These are phyloP conservation scores for Nymphicus hollandicus DNA, from an alignment of 2,113 vertebrate species.

Conservation along the genomic window DNA sequence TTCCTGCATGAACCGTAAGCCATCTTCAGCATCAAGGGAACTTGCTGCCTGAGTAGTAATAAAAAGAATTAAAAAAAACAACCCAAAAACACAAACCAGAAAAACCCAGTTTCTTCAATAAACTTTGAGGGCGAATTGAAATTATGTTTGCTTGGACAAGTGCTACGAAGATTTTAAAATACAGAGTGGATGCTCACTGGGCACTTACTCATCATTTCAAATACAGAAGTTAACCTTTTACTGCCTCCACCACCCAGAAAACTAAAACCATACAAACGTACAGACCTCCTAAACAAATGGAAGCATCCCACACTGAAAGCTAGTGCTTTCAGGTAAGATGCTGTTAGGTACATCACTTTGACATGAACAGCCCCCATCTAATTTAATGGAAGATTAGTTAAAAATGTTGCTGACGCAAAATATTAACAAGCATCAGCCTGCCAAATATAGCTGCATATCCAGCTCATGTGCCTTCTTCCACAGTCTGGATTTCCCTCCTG, in stretches of 20 bases:
- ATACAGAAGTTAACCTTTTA: not conserved
- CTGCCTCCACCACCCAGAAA: not conserved
- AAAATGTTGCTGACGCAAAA: not conserved
- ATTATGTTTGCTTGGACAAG: not conserved
- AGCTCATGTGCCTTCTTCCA: not conserved
- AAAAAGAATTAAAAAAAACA: not conserved
- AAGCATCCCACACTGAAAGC: not conserved
- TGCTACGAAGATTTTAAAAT: not conserved
- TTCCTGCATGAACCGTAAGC: slow-evolving; percentile 98
- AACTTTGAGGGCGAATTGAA: not conserved
- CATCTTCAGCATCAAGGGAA: slow-evolving; percentile 93
- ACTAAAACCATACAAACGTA: not conserved
- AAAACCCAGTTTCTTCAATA: not conserved
- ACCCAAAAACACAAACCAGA: not conserved
- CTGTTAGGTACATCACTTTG: not conserved
- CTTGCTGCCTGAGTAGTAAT: slow-evolving; percentile 84
- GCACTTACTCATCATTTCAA: not conserved
- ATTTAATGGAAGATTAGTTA: not conserved
- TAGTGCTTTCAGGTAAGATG: not conserved
- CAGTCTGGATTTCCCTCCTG: not conserved
- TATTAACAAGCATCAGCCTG: not conserved
- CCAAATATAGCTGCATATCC: not conserved
- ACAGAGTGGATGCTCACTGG: not conserved
- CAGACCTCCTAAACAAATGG: not conserved
- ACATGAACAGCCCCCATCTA: not conserved